These are phyloP conservation scores for Horisme vitalbata DNA, from an alignment of 2,888 invertebrate genomes.

Conservation along the genomic window DNA sequence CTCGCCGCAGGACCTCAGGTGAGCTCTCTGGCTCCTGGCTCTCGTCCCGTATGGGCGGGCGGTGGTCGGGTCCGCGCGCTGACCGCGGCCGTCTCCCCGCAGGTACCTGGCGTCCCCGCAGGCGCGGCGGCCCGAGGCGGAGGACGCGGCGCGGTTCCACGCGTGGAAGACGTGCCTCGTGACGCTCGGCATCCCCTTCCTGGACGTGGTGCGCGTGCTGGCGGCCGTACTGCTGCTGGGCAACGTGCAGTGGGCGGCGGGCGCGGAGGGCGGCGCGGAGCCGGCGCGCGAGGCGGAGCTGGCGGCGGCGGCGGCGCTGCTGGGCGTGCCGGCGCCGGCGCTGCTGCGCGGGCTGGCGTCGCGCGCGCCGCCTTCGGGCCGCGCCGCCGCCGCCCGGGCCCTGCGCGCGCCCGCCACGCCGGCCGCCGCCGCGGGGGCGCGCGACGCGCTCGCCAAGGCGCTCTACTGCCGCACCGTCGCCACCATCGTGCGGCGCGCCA, in stretches of 20 bases:
- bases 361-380: conserved; percentile 72
- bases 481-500: conserved; percentile 95
- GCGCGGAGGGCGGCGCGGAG: conserved; percentile 88
- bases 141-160: conserved; percentile 85
- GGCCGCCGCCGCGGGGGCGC: conserved; percentile 93
- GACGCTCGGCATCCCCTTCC: conserved; percentile 95
- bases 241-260: conserved; percentile 94
- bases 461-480: conserved; percentile 97
- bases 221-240: conserved; percentile 95
- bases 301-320: conserved; percentile 92
- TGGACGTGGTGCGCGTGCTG: conserved; percentile 95
- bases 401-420: conserved; percentile 89
- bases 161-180: conserved; percentile 96
- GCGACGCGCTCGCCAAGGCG: conserved; percentile 95
- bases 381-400: conserved; percentile 85
- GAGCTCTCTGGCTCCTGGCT: too few relatives aligned
- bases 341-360: conserved; percentile 69
- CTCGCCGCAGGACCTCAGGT: conserved; percentile 90
- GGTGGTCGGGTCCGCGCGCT: too few relatives aligned
- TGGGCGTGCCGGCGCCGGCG: conserved; percentile 87
- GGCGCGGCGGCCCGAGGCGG: conserved; percentile 77
- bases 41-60: too few relatives aligned
- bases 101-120: conserved; percentile 89
- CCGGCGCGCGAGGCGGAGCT: conserved; percentile 92
- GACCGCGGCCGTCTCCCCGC: too few relatives aligned